Percentiles rank a stretch among this genome's conserved stretches.
phyloP scores from a whole-genome alignment of 2,113 vertebrate genomes.

The Illadopsis cleaveri region DNA sequence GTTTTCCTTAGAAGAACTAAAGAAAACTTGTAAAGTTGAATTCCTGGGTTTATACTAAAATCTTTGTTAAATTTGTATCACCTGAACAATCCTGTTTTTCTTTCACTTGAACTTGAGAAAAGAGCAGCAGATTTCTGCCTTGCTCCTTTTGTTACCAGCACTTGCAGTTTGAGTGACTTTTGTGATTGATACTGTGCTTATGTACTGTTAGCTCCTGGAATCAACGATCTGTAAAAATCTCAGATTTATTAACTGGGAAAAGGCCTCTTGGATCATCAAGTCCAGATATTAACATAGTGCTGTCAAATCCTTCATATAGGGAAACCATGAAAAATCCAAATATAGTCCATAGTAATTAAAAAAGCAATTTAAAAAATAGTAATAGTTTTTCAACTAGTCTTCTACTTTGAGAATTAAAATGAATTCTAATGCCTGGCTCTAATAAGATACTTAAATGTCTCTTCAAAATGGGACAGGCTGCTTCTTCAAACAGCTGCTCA shows the following conservation, averaged over 20 bases:
- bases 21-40: background rate
- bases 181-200: background rate
- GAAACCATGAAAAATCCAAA: background rate
- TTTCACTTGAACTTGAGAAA: background rate
- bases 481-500: background rate
- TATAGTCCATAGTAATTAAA: background rate
- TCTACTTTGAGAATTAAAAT: background rate
- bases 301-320: background rate
- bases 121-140: background rate
- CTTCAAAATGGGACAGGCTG: background rate
- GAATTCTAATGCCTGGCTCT: background rate
- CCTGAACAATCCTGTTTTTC: background rate
- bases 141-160: background rate
- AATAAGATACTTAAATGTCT: background rate
- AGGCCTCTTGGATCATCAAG: background rate
- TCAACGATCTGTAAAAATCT: background rate
- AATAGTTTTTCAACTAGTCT: background rate
- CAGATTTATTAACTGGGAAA: background rate
- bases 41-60: background rate
- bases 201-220: background rate
- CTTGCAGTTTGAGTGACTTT: background rate
- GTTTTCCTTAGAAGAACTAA: background rate
- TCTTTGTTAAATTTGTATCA: background rate
- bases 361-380: background rate
- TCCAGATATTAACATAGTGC: background rate